A percentile compares a stretch with the other conserved stretches of the same genome.
Evolutionary conservation across 2,113 vertebrate species (phyloP).

Genomic region (Psammodynastes pulverulentus): DNA sequence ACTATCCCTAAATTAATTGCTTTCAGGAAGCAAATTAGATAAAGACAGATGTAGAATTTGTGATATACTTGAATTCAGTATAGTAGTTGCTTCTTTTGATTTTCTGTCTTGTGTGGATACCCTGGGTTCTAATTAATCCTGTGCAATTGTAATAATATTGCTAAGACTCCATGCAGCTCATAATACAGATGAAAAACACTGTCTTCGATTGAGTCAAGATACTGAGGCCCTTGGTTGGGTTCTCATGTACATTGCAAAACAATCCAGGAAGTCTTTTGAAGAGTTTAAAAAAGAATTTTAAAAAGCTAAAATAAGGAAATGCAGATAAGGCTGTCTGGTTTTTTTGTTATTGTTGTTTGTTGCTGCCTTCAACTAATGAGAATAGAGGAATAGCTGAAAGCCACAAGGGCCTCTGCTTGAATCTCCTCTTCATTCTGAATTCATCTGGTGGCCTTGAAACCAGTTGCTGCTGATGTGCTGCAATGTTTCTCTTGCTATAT

Average conservation of each 20-base stretch:
- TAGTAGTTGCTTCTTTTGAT: background rate
- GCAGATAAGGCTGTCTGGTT: background rate
- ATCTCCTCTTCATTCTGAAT: background rate
- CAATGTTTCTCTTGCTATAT: background rate
- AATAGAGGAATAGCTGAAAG: background rate
- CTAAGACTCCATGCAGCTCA: fast-evolving
- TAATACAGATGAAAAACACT: fast-evolving
- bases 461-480: background rate
- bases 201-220: background rate
- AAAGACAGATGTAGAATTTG: conserved; percentile 19
- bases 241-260: background rate
- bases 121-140: background rate
- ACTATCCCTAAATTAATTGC: conserved; percentile 60
- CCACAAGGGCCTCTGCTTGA: background rate
- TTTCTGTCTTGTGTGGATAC: background rate
- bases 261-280: background rate
- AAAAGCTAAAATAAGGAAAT: background rate
- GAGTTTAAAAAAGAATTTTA: background rate
- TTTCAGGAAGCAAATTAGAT: conserved; percentile 47
- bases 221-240: background rate
- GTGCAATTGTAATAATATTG: background rate
- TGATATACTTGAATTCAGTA: background rate
- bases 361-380: background rate
- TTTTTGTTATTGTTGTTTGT: background rate
- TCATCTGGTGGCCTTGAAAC: background rate